A percentile compares a stretch with the other conserved stretches of the same genome.
These are phyloP conservation scores for Heterotis niloticus DNA, from an alignment of 2,113 vertebrate species.

Conservation along the genomic window DNA sequence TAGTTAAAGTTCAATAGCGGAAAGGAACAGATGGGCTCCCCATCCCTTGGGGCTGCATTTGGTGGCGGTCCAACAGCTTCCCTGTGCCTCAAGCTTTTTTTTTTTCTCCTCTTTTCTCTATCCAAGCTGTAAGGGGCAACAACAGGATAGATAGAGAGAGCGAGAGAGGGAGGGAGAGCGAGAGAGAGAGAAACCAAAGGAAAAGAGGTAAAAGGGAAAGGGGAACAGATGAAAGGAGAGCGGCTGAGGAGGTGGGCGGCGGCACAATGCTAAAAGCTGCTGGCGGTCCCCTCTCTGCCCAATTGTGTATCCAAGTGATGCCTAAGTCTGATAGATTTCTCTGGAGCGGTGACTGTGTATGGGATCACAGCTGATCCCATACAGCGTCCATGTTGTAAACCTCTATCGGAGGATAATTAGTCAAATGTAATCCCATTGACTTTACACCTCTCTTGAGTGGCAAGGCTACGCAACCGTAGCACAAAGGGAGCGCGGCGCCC, in stretches of 20 bases:
- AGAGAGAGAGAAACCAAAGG: slow-evolving; percentile 12
- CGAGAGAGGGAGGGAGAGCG: slow-evolving; percentile 1
- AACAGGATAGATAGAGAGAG: background rate
- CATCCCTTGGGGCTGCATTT: slow-evolving; percentile 76
- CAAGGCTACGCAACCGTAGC: slow-evolving; percentile 40
- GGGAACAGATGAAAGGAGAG: slow-evolving; percentile 1
- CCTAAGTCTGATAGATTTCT: slow-evolving; percentile 76
- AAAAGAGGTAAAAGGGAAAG: background rate
- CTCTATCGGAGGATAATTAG: slow-evolving; percentile 76
- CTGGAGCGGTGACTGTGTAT: slow-evolving; percentile 61
- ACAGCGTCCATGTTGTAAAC: slow-evolving; percentile 67
- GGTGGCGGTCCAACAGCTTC: slow-evolving; percentile 76
- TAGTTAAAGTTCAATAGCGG: slow-evolving; percentile 72
- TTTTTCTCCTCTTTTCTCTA: slow-evolving; percentile 63
- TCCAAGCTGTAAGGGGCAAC: slow-evolving; percentile 34
- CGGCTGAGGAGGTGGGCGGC: background rate
- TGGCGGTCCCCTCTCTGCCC: slow-evolving; percentile 38
- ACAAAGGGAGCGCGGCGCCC: slow-evolving; percentile 16
- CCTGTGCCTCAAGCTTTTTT: slow-evolving; percentile 74
- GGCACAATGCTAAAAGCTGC: background rate
- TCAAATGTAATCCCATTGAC: slow-evolving; percentile 74
- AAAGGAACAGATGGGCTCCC: slow-evolving; percentile 81
- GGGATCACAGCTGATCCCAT: slow-evolving; percentile 71
- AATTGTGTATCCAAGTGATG: slow-evolving; percentile 71
- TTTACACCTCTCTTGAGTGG: slow-evolving; percentile 65